Evolutionary conservation across 2,113 vertebrate genomes (phyloP).

Genomic region (Uropsilus gracilis): DNA sequence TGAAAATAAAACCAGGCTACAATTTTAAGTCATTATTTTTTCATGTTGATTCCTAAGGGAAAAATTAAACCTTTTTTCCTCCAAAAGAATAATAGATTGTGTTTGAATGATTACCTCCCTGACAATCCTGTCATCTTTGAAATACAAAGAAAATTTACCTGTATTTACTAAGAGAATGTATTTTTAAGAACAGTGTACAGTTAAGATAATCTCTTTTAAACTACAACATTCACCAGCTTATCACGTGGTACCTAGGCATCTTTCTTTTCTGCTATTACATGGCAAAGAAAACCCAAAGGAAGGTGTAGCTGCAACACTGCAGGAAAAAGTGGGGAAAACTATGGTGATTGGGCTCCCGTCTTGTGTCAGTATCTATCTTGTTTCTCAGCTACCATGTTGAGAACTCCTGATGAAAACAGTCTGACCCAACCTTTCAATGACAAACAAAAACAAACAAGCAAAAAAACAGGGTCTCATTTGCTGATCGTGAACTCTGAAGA

Average conservation of each 20-base stretch:
- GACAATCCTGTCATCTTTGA: background rate
- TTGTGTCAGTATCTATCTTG: no score
- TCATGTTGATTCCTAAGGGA: background rate
- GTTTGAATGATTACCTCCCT: background rate
- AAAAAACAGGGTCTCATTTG: no score
- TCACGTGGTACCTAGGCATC: background rate
- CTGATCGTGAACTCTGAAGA: no score
- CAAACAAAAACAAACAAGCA: no score
- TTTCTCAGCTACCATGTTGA: no score
- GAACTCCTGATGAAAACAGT: no score
- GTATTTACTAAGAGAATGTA: background rate
- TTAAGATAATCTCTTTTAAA: background rate
- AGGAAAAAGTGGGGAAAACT: no score
- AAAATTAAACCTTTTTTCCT: background rate
- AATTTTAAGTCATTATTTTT: background rate
- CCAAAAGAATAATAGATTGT: background rate
- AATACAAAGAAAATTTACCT: background rate
- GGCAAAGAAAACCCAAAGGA: no score
- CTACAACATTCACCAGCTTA: background rate
- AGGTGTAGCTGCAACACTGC: no score
- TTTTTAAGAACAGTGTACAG: no score
- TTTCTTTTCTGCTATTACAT: background rate
- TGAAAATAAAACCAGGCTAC: background rate
- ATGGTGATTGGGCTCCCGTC: no score
- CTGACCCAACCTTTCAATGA: no score